These are phyloP conservation scores for Cephonodes hylas DNA, from an alignment of 2,888 invertebrate species.

Conservation along the genomic window DNA sequence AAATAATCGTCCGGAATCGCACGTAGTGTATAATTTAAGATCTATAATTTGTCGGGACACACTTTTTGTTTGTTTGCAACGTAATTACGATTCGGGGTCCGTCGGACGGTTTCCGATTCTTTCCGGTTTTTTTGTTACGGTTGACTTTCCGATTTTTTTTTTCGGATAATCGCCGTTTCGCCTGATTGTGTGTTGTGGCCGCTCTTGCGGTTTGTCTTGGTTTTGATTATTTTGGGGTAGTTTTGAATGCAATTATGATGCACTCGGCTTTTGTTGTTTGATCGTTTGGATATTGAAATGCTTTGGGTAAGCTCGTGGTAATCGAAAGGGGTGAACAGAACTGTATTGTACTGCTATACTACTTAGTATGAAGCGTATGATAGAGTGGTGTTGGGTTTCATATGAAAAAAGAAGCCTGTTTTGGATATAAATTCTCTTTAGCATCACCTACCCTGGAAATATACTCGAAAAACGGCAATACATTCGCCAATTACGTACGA, in stretches of 20 bases:
- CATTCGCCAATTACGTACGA: no score
- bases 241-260: background rate
- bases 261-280: background rate
- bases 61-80: conserved; percentile 44
- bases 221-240: conserved; percentile 2
- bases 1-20: conserved; percentile 36
- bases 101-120: conserved; percentile 37
- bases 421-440: no score
- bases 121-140: conserved; percentile 43
- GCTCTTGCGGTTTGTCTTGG: conserved; percentile 17
- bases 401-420: no score
- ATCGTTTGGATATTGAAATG: background rate
- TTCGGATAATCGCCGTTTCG: conserved; percentile 17
- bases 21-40: conserved; percentile 57
- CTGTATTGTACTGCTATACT: no score
- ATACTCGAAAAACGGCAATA: no score
- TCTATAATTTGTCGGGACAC: conserved; percentile 60
- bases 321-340: background rate
- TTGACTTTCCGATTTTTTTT: conserved; percentile 34
- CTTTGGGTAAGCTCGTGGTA: background rate
- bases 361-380: no score
- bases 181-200: conserved; percentile 22
- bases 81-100: conserved; percentile 50
- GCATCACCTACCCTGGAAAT: no score
- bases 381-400: no score